phyloP scores from a whole-genome alignment of 2,888 invertebrate species.

The Stenolophus ochropezus region DNA sequence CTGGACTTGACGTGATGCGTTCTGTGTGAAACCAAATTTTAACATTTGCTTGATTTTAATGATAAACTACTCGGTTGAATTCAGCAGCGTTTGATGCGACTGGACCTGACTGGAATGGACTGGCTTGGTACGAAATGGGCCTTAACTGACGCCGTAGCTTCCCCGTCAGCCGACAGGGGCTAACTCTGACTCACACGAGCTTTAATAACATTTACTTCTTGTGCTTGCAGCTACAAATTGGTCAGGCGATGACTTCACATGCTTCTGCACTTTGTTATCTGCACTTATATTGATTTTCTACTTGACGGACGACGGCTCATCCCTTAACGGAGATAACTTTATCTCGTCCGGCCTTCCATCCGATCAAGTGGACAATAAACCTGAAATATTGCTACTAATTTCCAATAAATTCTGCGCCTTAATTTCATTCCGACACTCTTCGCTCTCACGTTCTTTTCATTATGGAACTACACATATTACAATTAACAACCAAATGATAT shows the following conservation, averaged over 20 bases:
- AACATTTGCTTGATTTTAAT: too few species aligned
- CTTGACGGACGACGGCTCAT: constrained; percentile 14
- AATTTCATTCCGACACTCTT: background rate
- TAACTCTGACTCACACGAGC: constrained; percentile 9
- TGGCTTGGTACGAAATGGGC: too few species aligned
- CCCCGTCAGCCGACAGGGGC: background rate
- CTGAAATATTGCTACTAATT: constrained; percentile 8
- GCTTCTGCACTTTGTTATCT: constrained; percentile 41
- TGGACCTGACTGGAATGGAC: too few species aligned
- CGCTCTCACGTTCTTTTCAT: background rate
- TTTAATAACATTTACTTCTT: constrained; percentile 38
- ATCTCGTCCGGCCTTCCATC: background rate
- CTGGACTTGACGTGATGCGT: too few species aligned
- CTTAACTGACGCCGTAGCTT: constrained; percentile 40
- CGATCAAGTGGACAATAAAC: constrained; percentile 15
- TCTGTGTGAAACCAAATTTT: too few species aligned
- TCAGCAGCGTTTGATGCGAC: too few species aligned
- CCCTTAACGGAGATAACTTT: constrained; percentile 13
- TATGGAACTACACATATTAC: background rate
- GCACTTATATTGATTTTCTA: constrained; percentile 23
- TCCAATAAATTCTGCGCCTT: background rate
- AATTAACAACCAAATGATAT: too few species aligned
- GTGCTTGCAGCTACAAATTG: constrained; percentile 42
- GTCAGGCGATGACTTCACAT: constrained; percentile 35
- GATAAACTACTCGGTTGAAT: too few species aligned